Evolutionary conservation across 2,888 invertebrate species (phyloP).

Genomic region (Entomobrya multifasciata): DNA sequence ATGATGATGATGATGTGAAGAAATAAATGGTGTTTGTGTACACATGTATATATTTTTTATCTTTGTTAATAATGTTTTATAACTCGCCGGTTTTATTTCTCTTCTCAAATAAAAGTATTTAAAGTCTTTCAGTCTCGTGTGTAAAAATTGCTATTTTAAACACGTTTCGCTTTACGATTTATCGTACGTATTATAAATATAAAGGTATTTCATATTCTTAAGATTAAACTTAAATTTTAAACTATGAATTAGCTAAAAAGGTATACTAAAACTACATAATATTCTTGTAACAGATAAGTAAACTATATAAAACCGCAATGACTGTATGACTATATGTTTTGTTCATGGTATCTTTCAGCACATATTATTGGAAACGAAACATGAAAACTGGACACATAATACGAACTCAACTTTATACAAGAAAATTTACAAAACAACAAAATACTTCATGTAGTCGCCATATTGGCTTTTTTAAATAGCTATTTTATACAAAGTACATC

Average conservation of each 20-base stretch:
- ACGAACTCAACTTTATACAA: conserved; percentile 45
- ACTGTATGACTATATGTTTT: conserved; percentile 60
- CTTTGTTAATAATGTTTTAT: not conserved
- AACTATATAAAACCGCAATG: conserved; percentile 25
- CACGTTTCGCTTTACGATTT: no score
- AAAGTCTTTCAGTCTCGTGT: conserved; percentile 31
- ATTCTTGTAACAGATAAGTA: no score
- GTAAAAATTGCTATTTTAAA: conserved; percentile 40
- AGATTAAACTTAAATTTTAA: no score
- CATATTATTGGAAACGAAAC: conserved; percentile 12
- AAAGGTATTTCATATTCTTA: no score
- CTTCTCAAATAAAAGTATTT: not conserved
- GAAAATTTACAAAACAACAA: conserved; percentile 56
- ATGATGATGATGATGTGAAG: no score
- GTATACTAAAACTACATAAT: no score
- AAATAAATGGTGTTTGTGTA: not conserved
- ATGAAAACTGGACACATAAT: not conserved
- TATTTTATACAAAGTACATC: conserved; percentile 74
- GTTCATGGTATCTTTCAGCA: conserved; percentile 67
- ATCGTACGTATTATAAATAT: no score
- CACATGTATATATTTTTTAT: no score
- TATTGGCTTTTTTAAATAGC: not conserved
- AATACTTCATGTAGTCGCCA: not conserved
- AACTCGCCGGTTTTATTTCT: conserved; percentile 15
- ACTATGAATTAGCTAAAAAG: no score